Base-by-base conservation (phyloP, 1,140 invertebrate species). In the Leptinotarsa texana region DNA sequence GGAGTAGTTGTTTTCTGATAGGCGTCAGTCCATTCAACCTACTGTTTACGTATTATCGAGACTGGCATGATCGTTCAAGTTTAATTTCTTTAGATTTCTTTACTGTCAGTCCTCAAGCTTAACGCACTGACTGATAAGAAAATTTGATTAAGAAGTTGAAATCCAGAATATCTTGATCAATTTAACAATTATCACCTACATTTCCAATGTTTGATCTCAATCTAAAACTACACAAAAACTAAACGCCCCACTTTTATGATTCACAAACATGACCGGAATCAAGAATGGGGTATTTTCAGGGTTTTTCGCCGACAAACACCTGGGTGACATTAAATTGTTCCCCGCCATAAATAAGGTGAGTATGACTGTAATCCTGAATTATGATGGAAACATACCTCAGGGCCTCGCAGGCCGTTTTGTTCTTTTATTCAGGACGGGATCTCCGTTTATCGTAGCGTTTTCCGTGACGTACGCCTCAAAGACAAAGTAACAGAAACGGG, bases 301-400 rank as follows among this genome's bases (percentile, higher is more conserved):
- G 17, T 62, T 65, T 21, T 65, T 22, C 63, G 63, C 21, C 11
- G 17, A 13, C 21, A 65, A 69, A 69, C 68, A 69, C 47, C 68
- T 69, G 68, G 27, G 4, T 17, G 68, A 69, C 68, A 69, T 69
- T 48, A 48, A 69, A 69, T n/a, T 48, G 27, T 69, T 69, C 48
- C 18, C 22, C 11, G 68, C 18, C 27, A 49, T 69, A 69, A 69
- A 69, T 69, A 69, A 69, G 21, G 48, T 69, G 15, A 49, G 21
- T 49, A 69, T 69, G 68, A 69, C 68, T 49, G 33, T 69, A 69
- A 69, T 69, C 68, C 68, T 69, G 48, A 69, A 69, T 48, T 69
- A 69, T 69, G 68, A 69, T 48, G 68, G 22, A 69, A 69, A 69
- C 24, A 65, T 57, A 57, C 51, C 51, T 15, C 51, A 57, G 51